Base-by-base conservation (phyloP, 2,888 invertebrate genomes). In the Notodromas monacha region DNA sequence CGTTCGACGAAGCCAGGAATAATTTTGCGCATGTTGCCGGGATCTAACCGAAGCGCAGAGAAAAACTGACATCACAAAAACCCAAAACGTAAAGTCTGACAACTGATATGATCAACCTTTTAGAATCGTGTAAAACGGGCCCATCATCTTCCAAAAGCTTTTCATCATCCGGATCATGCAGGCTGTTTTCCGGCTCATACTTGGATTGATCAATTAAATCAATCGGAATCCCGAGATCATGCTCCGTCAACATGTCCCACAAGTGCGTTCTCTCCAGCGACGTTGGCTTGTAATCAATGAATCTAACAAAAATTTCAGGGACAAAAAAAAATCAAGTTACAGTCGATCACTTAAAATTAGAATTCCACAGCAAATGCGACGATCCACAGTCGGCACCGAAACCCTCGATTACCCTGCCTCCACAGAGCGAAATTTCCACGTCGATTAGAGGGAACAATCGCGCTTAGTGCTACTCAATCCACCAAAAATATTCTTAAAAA, bases 1-100 rank as follows among this genome's bases (percentile, higher is more conserved):
- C 0, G 96, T 96, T 40, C 86, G 68, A 31, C 96, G 65, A 46
- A 96, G 59, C 96, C 96, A 96, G 0, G 96, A 89, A 2, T 96
- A 92, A 45, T 72, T 76, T 38, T 76, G 69, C 2, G 81, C 81
- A 57, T 96, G 92, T 54, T 89, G 86, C 4, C 74, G 61, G 0
- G 89, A 89, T 38, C 61, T 56, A 33, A 6, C 37, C 35, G n/a
- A n/a, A n/a, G n/a, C n/a, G n/a, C n/a, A n/a, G n/a, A n/a, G n/a
- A n/a, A n/a, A n/a, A n/a, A n/a, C n/a, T n/a, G n/a, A n/a, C n/a
- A n/a, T n/a, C n/a, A n/a, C n/a, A n/a, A n/a, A n/a, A n/a, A n/a
- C 10, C 28, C n/a, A 28, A 28, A 10, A 28, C 8, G 8, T 29
- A 8, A 32, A 30, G 21, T 10, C 16, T 15, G n/a, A 14, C 10